These are phyloP conservation scores for Avahi laniger DNA, from an alignment of 2,797 vertebrate genomes.

Conservation along the genomic window DNA sequence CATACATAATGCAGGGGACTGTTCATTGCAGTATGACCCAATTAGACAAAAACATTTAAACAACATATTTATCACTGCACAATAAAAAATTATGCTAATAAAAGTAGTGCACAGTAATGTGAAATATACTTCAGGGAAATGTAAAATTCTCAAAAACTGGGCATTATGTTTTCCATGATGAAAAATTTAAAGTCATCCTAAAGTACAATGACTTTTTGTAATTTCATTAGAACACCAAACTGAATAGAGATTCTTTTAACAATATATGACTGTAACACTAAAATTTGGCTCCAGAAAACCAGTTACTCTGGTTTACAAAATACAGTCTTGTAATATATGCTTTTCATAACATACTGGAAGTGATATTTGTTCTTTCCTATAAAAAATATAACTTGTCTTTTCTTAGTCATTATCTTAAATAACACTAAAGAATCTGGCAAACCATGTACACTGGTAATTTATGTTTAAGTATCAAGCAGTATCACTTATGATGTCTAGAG, in stretches of 20 bases:
- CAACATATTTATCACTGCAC: conserved; percentile 23
- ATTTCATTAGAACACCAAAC: not conserved
- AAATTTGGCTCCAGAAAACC: not conserved
- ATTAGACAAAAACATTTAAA: conserved; percentile 46
- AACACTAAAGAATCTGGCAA: conserved; percentile 23
- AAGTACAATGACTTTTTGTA: not conserved
- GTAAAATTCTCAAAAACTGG: conserved; percentile 34
- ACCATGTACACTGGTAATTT: not conserved
- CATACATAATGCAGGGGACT: not conserved
- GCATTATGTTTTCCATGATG: not conserved
- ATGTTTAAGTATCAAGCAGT: not conserved
- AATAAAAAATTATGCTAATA: conserved; percentile 22
- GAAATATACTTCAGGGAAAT: not conserved
- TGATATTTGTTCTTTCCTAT: not conserved
- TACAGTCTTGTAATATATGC: not conserved
- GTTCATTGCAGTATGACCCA: not conserved
- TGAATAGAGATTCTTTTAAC: conserved; percentile 25
- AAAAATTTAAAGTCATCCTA: conserved; percentile 40
- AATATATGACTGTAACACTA: not conserved
- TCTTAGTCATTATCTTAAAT: not conserved
- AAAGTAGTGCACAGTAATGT: not conserved
- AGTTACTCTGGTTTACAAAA: not conserved
- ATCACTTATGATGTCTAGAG: not conserved
- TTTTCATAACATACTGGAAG: conserved; percentile 9
- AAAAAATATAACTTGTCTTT: not conserved